phyloP scores from a whole-genome alignment of 1,140 invertebrate species.

The Elysia chlorotica region DNA sequence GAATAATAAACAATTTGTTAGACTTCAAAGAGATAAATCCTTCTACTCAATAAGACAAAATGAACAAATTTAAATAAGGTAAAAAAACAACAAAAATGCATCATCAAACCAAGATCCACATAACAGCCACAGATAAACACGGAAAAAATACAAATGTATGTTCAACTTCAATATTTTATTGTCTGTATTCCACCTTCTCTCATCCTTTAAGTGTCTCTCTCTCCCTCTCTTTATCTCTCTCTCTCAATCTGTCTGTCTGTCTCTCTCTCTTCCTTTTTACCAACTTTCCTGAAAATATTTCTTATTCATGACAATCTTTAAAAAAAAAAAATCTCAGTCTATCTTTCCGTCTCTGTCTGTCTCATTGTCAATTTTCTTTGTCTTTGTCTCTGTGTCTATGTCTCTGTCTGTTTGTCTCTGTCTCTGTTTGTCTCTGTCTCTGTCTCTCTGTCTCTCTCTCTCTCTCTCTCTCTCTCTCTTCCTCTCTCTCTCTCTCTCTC shows the following conservation, averaged over 20 bases:
- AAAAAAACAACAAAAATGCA: too few relatives aligned
- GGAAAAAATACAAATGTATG: too few relatives aligned
- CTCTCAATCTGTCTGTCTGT: neutral
- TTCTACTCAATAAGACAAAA: too few relatives aligned
- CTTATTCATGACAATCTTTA: too few relatives aligned
- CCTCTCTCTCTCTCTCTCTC: neutral
- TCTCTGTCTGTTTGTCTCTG: neutral
- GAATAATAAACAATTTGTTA: too few relatives aligned
- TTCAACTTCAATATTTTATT: neutral
- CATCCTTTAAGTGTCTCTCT: neutral
- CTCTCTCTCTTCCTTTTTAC: neutral
- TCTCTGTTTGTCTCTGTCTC: neutral
- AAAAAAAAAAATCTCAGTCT: too few relatives aligned
- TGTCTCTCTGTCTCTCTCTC: neutral
- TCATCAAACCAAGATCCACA: too few relatives aligned
- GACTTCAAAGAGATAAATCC: too few relatives aligned
- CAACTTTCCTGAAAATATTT: neutral
- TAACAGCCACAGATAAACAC: too few relatives aligned
- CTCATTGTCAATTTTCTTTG: neutral
- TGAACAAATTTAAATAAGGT: too few relatives aligned
- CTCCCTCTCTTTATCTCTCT: neutral
- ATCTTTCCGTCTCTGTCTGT: neutral
- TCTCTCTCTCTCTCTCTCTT: neutral
- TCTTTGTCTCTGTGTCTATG: neutral
- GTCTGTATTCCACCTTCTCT: neutral